Percentiles rank a stretch among this genome's conserved stretches.
These are phyloP conservation scores for Falco cherrug DNA, from an alignment of 2,797 vertebrate genomes.

Conservation along the genomic window DNA sequence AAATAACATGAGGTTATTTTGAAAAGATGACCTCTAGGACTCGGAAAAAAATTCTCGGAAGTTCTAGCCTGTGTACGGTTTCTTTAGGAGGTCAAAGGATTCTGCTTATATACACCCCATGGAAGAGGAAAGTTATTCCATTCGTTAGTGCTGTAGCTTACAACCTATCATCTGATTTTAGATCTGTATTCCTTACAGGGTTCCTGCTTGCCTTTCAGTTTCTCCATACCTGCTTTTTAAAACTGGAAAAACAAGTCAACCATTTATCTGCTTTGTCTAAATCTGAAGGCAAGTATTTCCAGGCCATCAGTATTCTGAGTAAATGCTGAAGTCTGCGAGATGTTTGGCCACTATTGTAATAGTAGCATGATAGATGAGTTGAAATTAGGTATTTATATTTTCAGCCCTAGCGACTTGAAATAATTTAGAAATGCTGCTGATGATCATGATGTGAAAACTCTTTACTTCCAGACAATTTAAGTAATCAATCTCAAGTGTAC, in stretches of 20 bases:
- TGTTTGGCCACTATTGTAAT: background rate
- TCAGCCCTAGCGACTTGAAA: background rate
- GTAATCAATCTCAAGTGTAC: background rate
- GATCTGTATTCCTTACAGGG: background rate
- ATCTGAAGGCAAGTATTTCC: background rate
- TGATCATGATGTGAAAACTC: background rate
- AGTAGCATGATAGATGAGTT: background rate
- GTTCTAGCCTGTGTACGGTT: background rate
- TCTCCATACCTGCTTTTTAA: background rate
- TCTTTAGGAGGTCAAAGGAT: background rate
- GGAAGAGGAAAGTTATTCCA: background rate
- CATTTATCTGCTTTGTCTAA: background rate
- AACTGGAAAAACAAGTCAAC: background rate
- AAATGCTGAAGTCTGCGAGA: background rate
- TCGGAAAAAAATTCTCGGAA: background rate
- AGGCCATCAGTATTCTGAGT: background rate
- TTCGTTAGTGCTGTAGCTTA: background rate
- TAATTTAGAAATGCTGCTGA: background rate
- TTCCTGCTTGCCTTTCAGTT: background rate
- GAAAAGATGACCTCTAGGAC: background rate
- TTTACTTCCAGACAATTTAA: background rate
- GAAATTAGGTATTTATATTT: background rate
- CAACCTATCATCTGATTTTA: background rate
- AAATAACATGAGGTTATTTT: background rate
- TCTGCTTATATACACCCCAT: fast-evolving